These are phyloP conservation scores for Menidia menidia DNA, from an alignment of 2,797 vertebrate genomes.

Conservation along the genomic window DNA sequence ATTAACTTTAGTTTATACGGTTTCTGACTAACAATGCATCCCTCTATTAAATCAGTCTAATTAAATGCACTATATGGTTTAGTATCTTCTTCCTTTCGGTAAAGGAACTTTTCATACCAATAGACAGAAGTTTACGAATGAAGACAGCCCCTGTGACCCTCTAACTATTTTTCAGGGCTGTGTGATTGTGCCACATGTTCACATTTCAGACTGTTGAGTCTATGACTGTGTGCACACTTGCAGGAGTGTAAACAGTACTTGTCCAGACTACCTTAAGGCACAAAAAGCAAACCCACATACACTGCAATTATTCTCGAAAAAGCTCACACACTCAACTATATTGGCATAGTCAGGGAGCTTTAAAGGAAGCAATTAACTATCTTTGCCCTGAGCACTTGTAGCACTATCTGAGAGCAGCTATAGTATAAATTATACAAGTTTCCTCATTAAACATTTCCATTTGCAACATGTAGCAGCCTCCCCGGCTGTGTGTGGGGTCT, in stretches of 20 bases:
- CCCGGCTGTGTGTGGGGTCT: slow-evolving; percentile 26
- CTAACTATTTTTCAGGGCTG: slow-evolving; percentile 3
- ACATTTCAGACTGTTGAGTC: slow-evolving; percentile 3
- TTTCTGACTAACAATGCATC: not conserved
- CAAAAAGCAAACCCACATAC: slow-evolving; percentile 3
- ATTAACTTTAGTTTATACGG: not conserved
- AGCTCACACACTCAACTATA: too few species aligned
- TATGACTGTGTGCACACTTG: slow-evolving; percentile 1
- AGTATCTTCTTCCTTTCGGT: not conserved
- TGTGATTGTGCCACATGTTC: slow-evolving; percentile 22
- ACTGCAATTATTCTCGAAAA: slow-evolving; percentile 8
- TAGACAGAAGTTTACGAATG: slow-evolving; percentile 19
- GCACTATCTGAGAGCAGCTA: slow-evolving; percentile 39
- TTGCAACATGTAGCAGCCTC: slow-evolving; percentile 10
- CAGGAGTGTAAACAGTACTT: not conserved
- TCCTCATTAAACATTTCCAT: slow-evolving; percentile 38
- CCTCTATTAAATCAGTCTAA: not conserved
- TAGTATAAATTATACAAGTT: slow-evolving; percentile 39
- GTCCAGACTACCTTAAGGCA: not conserved
- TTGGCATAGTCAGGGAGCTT: not conserved
- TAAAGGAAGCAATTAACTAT: not conserved
- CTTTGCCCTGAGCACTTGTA: slow-evolving; percentile 36
- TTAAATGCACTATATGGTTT: not conserved
- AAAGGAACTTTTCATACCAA: slow-evolving; percentile 28
- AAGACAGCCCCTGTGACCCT: not conserved